phyloP scores from a whole-genome alignment of 1,140 invertebrate genomes.

The Lasioglossum albipes region DNA sequence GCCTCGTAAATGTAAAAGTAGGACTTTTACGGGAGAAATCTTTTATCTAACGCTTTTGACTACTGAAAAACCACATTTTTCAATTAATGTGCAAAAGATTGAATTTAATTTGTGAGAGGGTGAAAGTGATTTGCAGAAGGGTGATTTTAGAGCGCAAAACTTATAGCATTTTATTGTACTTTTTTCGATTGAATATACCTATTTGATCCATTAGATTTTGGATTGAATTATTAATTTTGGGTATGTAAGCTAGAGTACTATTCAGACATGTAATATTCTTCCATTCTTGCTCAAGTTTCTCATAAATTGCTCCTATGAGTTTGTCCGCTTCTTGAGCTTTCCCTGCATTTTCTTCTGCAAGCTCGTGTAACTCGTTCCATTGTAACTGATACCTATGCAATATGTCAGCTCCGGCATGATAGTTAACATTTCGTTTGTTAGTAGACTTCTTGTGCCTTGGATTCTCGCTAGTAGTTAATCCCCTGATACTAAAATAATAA shows the following conservation, averaged over 20 bases:
- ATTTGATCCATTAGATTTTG: conserved; percentile 83
- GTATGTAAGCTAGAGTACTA: conserved; percentile 80
- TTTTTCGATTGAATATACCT: conserved; percentile 69
- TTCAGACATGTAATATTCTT: conserved; percentile 80
- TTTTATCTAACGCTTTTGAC: too few relatives aligned
- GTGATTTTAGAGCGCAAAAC: too few relatives aligned
- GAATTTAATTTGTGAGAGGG: too few relatives aligned
- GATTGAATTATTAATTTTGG: conserved; percentile 82
- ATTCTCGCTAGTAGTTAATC: conserved; percentile 69
- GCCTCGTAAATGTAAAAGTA: too few relatives aligned
- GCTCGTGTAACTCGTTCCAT: conserved; percentile 84
- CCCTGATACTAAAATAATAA: conserved; percentile 72
- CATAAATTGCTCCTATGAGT: conserved; percentile 81
- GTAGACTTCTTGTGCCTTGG: conserved; percentile 68
- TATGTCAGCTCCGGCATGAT: conserved; percentile 82
- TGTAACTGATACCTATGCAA: conserved; percentile 83
- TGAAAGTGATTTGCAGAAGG: too few relatives aligned
- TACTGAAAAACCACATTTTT: too few relatives aligned
- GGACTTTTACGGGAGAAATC: too few relatives aligned
- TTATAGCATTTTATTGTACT: background rate
- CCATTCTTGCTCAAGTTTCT: conserved; percentile 81
- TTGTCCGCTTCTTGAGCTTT: conserved; percentile 82
- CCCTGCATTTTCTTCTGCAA: conserved; percentile 83
- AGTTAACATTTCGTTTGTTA: conserved; percentile 76
- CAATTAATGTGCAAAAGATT: too few relatives aligned